Percentiles rank a stretch among this genome's conserved stretches.
These are phyloP conservation scores for Acromyrmex echinatior DNA, from an alignment of 1,140 invertebrate species.

Conservation along the genomic window DNA sequence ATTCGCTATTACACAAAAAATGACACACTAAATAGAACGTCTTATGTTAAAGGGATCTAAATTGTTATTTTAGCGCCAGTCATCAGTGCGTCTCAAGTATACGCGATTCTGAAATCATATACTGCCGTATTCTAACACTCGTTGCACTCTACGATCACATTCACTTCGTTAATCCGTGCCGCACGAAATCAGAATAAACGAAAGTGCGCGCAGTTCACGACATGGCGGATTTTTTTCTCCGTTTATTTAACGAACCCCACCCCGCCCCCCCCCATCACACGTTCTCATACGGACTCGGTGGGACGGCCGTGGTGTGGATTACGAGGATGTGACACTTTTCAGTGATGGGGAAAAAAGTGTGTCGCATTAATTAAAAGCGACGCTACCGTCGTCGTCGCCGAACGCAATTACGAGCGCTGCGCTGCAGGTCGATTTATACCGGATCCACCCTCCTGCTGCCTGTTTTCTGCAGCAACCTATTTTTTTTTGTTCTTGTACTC, in stretches of 20 bases:
- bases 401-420: constrained; percentile 76
- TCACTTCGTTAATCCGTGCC: constrained; percentile 31
- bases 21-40: not conserved
- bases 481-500: constrained; percentile 49
- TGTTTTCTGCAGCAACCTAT: constrained; percentile 61
- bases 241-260: constrained; percentile 49
- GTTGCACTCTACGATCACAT: constrained; percentile 12
- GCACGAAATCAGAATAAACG: constrained; percentile 28
- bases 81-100: not conserved
- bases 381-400: constrained; percentile 70
- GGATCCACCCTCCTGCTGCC: constrained; percentile 19
- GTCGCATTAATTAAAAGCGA: constrained; percentile 84
- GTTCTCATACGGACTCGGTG: constrained; percentile 2
- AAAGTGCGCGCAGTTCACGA: constrained; percentile 33
- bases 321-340: constrained; percentile 76
- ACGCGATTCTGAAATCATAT: not conserved
- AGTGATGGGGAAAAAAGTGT: constrained; percentile 79
- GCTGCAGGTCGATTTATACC: constrained; percentile 70
- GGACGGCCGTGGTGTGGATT: constrained; percentile 68
- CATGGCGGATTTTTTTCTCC: constrained; percentile 12
- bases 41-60: not conserved
- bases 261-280: constrained; percentile 11
- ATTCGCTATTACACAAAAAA: not conserved
- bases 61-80: not conserved
- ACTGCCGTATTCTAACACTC: not conserved